Evolutionary conservation across 2,113 vertebrate species (phyloP).

Genomic region (Bufo bufo): DNA sequence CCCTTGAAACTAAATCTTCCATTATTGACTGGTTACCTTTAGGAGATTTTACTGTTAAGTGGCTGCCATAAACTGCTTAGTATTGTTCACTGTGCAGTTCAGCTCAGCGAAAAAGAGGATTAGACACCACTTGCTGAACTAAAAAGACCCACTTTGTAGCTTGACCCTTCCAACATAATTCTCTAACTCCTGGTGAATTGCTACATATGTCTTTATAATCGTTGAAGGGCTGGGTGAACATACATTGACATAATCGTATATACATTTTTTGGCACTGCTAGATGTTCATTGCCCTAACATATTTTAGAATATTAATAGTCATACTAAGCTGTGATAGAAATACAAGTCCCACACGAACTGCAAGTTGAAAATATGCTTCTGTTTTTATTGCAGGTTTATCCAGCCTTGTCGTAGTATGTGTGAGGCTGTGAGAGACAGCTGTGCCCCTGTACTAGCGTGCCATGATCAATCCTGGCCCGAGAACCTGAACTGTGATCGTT

Average conservation of each 20-base stretch:
- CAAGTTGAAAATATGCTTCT: not conserved
- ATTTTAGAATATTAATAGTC: not conserved
- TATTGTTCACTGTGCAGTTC: not conserved
- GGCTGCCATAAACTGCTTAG: slow-evolving; percentile 1
- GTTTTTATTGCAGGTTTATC: slow-evolving; percentile 75
- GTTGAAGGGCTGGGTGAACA: not conserved
- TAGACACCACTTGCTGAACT: not conserved
- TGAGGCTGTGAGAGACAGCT: slow-evolving; percentile 79
- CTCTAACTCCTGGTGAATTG: not conserved
- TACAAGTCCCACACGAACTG: not conserved
- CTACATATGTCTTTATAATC: not conserved
- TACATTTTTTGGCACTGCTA: not conserved
- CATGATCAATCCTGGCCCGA: slow-evolving; percentile 82
- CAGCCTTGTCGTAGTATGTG: slow-evolving; percentile 87
- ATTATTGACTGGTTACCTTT: not conserved
- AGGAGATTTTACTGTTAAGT: slow-evolving; percentile 14
- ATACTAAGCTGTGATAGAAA: not conserved
- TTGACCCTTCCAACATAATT: not conserved
- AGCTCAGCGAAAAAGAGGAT: not conserved
- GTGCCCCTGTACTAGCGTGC: slow-evolving; percentile 78
- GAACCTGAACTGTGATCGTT: slow-evolving; percentile 79
- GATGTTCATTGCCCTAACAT: not conserved
- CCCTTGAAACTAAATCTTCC: not conserved
- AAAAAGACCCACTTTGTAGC: not conserved
- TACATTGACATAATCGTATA: not conserved